A percentile compares a stretch with the other conserved stretches of the same genome.
Conservation (phyloP, 2,888 invertebrate genomes). For the Digitonthophagus gazella region DNA sequence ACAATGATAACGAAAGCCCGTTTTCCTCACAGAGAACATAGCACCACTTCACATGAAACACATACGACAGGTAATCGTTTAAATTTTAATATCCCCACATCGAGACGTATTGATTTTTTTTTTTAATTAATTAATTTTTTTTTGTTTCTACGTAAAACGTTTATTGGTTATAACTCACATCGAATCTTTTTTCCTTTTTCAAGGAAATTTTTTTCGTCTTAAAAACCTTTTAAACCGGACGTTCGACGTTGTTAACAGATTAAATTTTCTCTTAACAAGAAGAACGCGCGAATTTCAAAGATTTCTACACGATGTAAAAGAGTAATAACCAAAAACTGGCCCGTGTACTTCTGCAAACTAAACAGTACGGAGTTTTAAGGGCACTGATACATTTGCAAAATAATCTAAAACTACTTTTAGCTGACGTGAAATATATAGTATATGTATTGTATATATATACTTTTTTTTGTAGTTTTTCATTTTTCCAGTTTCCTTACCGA, state of each 20-base stretch:
- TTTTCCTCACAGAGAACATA: constrained; percentile 2
- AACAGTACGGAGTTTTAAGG: constrained; percentile 1
- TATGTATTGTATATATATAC: not conserved
- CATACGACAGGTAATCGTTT: not conserved
- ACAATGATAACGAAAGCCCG: not conserved
- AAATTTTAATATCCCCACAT: too few relatives aligned
- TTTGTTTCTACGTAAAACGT: too few relatives aligned
- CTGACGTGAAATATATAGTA: not conserved
- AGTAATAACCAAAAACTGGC: not conserved
- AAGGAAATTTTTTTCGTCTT: too few relatives aligned
- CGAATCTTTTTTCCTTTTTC: not conserved
- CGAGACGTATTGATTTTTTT: not conserved
- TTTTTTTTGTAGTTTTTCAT: not conserved
- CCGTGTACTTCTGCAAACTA: not conserved
- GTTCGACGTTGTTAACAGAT: not conserved
- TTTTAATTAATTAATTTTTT: not conserved
- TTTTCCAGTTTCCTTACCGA: constrained; percentile 2
- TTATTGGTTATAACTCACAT: too few relatives aligned
- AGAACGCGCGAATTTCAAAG: too few relatives aligned
- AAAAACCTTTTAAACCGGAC: too few relatives aligned
- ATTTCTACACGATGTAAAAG: too few relatives aligned
- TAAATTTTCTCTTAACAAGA: not conserved
- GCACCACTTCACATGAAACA: constrained; percentile 7
- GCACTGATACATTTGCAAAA: constrained; percentile 8
- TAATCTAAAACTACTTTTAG: constrained; percentile 10